These are phyloP conservation scores for Willisornis vidua DNA, from an alignment of 2,113 vertebrate genomes.

Conservation along the genomic window DNA sequence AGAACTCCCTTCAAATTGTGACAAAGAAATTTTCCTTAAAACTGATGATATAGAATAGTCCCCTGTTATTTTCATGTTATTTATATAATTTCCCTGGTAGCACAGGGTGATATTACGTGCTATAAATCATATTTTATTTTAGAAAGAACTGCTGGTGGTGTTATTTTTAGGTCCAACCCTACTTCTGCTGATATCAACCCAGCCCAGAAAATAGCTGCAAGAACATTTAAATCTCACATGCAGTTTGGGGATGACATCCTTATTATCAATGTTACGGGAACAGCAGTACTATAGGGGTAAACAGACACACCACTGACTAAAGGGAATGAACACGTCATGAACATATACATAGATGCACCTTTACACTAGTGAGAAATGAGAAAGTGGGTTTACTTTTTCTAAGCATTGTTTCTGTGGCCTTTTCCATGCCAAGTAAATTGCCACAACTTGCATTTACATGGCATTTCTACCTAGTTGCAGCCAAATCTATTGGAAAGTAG, in stretches of 20 bases:
- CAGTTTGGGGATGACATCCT: background rate
- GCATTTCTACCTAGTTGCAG: conserved; percentile 1
- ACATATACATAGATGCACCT: background rate
- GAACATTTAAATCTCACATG: background rate
- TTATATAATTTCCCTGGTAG: background rate
- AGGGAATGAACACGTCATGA: background rate
- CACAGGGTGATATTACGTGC: conserved; percentile 2
- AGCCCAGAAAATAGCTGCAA: conserved; percentile 14
- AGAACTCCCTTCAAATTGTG: background rate
- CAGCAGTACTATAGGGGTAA: background rate
- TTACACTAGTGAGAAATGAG: background rate
- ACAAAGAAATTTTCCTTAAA: conserved; percentile 1
- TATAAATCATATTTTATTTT: conserved; percentile 10
- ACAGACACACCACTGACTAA: background rate
- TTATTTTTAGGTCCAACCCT: conserved; percentile 35
- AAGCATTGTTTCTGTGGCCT: background rate
- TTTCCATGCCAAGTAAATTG: conserved; percentile 7
- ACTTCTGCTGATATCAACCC: conserved; percentile 2
- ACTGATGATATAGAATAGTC: background rate
- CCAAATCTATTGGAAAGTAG: background rate
- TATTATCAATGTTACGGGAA: background rate
- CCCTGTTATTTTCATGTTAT: conserved; percentile 15
- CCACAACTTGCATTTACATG: conserved; percentile 21
- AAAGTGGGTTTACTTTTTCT: background rate
- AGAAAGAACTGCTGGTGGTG: background rate